phyloP scores from a whole-genome alignment of 1,140 invertebrate species.

The Chymomyza costata region DNA sequence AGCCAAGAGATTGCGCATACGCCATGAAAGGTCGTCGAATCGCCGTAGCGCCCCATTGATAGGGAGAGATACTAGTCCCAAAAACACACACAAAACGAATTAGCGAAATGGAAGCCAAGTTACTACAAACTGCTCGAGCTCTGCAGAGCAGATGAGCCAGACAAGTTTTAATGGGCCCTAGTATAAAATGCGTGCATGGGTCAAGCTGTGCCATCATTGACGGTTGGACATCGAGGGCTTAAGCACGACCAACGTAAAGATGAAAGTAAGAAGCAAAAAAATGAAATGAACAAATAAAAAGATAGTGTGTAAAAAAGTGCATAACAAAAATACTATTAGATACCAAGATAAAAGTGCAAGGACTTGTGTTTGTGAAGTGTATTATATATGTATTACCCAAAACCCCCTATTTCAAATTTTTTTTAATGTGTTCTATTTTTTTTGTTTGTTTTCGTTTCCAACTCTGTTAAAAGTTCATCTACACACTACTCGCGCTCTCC shows the following conservation, averaged over 20 bases:
- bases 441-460: constrained; percentile 7
- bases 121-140: neutral
- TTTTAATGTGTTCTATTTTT: constrained; percentile 16
- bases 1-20: constrained; percentile 1
- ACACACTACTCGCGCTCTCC: constrained; percentile 44
- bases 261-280: constrained; percentile 59
- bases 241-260: constrained; percentile 71
- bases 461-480: constrained; percentile 47
- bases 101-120: constrained; percentile 37
- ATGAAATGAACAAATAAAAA: neutral
- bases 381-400: neutral
- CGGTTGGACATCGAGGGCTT: constrained; percentile 69
- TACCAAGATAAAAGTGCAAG: too few species aligned
- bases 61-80: neutral
- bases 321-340: constrained; percentile 2
- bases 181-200: constrained; percentile 65
- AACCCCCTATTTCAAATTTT: too few species aligned
- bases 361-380: constrained; percentile 1
- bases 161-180: constrained; percentile 16
- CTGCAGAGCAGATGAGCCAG: neutral
- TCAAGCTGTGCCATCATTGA: constrained; percentile 62
- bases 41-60: neutral
- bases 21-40: constrained; percentile 23
- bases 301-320: neutral
- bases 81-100: constrained; percentile 30